Conservation (phyloP, 2,888 invertebrate species). For the Cremastobaeus sp. region DNA sequence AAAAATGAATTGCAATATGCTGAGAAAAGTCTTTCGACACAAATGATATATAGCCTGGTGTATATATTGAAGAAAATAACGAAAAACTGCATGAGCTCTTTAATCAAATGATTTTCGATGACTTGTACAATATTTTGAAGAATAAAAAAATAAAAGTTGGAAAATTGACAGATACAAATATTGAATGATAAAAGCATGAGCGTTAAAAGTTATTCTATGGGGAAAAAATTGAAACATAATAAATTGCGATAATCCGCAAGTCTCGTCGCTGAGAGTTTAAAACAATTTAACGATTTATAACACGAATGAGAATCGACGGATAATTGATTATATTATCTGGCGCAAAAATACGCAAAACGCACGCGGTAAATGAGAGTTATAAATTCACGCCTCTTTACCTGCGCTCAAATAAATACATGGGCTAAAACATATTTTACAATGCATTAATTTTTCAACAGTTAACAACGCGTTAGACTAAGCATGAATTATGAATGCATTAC, state of each 20-base stretch:
- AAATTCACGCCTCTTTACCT: constrained; percentile 24
- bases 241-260: not conserved
- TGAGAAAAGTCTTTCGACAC: no score
- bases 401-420: constrained; percentile 38
- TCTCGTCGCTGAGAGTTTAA: not conserved
- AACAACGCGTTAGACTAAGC: constrained; percentile 72
- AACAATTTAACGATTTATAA: constrained; percentile 3
- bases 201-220: no score
- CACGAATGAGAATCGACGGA: constrained; percentile 4
- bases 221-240: not conserved
- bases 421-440: constrained; percentile 63
- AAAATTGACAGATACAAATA: no score
- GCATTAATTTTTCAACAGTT: constrained; percentile 74
- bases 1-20: no score
- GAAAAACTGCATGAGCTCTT: no score
- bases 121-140: no score
- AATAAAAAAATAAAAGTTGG: no score
- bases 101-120: no score
- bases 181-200: no score
- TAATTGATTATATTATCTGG: constrained; percentile 29
- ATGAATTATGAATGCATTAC: constrained; percentile 78
- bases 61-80: no score
- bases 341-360: not conserved
- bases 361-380: constrained; percentile 25
- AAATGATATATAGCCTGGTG: no score